Evolutionary conservation across 2,888 invertebrate species (phyloP), one percentile per base, ranked within the genome.

Genomic region (Agonum fuliginosum): DNA sequence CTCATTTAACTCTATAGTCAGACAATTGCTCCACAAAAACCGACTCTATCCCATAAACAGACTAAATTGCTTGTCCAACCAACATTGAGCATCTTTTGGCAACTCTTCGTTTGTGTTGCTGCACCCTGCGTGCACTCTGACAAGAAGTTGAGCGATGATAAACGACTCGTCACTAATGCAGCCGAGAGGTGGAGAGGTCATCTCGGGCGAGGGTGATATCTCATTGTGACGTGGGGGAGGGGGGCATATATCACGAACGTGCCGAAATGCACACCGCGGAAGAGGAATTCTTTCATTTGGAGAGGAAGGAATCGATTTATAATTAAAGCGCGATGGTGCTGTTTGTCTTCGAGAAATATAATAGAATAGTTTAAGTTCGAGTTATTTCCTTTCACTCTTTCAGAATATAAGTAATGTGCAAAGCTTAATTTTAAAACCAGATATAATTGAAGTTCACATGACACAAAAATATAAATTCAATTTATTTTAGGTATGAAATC

Each of bases 241-340:
- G 12, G 24, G 41, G 51, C 62, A 75, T 75, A 75, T 75, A 75
- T 75, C 65, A 67, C 34, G 75, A 51, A 75, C 75, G 75, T 75
- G 75, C 75, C 67, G 75, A 75, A 75, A 75, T 75, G 75, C 75
- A 41, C 17, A 46, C 43, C 51, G 8, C 58, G 54, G 41, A 20
- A n/a, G 43, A 14, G 67, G 75, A 75, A 75, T 75, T 75, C 75
- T 75, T 75, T 67, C 48, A 73, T 73, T 73, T 73, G 19, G 24
- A 20, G 20, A 30, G 10, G 73, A 30, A 20, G 8, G 54, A 73
- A 73, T 73, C 73, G 22, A 73, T 73, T 58, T 41, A 58, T 73
- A 73, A 73, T 73, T 73, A 73, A 73, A 73, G 58, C 54, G 34
- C 14, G 58, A 73, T 71, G 34, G 27, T 51, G 71, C 51, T 30